Base-by-base conservation (phyloP, 2,888 invertebrate species). In the Spatulosminthurus flaviceps region DNA sequence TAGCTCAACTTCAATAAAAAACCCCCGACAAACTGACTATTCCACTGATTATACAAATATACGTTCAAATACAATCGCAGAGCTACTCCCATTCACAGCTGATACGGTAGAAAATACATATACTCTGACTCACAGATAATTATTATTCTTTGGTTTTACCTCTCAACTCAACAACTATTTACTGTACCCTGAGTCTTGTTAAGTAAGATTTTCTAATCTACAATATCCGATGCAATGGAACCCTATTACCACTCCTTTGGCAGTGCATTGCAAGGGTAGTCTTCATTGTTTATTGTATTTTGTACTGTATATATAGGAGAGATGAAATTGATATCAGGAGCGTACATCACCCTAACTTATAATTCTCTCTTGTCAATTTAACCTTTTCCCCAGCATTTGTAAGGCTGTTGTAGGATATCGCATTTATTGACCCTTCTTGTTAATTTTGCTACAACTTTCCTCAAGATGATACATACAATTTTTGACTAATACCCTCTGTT, bases 301-400 rank as follows among this genome's bases (percentile, higher is more conserved):
- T n/a, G n/a, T n/a, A n/a, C n/a, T n/a, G n/a, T n/a, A n/a, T n/a
- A n/a, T n/a, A n/a, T n/a, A n/a, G n/a, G n/a, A n/a, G n/a, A 51
- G 19, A 4, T 51, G 51, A 11, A 51, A 51, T 51, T 51, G 51
- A 51, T 51, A 51, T 51, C 51, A 51, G n/a, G 19, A 19, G 2
- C 51, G 34, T 51, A 51, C 51, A 51, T 51, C 51, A 51, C n/a
- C 16, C 19, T 51, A 51, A 51, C 51, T 51, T 51, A 51, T 51
- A 51, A 51, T 51, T 13, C n/a, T 51, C 51, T 16, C 51, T 51
- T 51, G 51, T 51, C 51, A 51, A 51, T 19, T 51, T 51, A 51
- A 51, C 5, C 19, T 51, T 51, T 51, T 51, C 51, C 51, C 51
- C 51, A 51, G 16, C 51, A 51, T 51, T 51, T 19, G 51, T n/a